Conservation (phyloP, 2,113 vertebrate species). For the Nansenia antarctica region DNA sequence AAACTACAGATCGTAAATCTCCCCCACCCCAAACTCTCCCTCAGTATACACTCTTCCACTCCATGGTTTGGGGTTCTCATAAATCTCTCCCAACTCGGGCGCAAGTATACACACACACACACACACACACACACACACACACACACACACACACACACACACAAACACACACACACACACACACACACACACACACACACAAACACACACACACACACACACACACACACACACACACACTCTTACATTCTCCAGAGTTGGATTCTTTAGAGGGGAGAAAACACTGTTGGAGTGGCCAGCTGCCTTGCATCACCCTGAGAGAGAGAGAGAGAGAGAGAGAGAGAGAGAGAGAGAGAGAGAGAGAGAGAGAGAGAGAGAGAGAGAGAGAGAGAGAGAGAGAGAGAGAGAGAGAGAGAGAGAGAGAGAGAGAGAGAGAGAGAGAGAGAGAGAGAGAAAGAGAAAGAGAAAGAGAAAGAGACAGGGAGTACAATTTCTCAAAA, state of each 20-base stretch:
- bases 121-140: conserved; percentile 9
- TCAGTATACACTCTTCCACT: conserved; percentile 70
- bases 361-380: not conserved
- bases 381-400: not conserved
- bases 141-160: conserved; percentile 28
- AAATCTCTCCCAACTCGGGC: conserved; percentile 76
- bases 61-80: conserved; percentile 69
- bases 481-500: not conserved
- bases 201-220: conserved; percentile 21
- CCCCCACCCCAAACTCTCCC: conserved; percentile 74
- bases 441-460: not conserved
- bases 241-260: conserved; percentile 45
- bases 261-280: conserved; percentile 63
- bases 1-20: conserved; percentile 75
- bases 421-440: not conserved
- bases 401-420: not conserved
- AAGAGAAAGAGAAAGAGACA: not conserved
- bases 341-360: not conserved
- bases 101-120: conserved; percentile 41
- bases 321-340: not conserved
- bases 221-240: conserved; percentile 19
- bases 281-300: conserved; percentile 45
- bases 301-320: conserved; percentile 10
- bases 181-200: conserved; percentile 26
- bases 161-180: conserved; percentile 20